phyloP scores from a whole-genome alignment of 2,797 vertebrate species.

The Coluber constrictor region DNA sequence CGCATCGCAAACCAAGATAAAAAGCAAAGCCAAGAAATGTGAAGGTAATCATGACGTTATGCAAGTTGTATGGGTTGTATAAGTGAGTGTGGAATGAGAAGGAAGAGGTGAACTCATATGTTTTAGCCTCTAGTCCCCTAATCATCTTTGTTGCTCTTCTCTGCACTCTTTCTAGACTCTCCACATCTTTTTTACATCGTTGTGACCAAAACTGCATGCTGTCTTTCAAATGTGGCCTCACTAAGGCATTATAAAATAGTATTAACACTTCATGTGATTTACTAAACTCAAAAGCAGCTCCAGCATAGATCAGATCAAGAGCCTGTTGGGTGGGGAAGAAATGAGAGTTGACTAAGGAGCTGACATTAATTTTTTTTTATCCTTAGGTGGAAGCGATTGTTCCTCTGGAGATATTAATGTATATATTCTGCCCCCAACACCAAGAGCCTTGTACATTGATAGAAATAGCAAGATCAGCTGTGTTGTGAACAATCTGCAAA shows the following conservation, averaged over 20 bases:
- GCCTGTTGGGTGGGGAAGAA: not conserved
- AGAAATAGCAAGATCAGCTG: slow-evolving; percentile 41
- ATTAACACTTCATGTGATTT: no score
- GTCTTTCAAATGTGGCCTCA: no score
- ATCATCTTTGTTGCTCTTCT: no score
- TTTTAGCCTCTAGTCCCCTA: no score
- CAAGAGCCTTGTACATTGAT: slow-evolving; percentile 42
- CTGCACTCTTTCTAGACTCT: no score
- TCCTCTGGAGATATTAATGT: not conserved
- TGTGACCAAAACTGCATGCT: no score
- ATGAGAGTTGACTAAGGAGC: not conserved
- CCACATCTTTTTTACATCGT: no score
- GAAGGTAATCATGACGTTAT: slow-evolving; percentile 28
- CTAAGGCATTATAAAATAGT: no score
- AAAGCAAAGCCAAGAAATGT: slow-evolving; percentile 25
- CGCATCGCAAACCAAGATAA: accelerated
- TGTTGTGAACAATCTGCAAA: slow-evolving; percentile 50
- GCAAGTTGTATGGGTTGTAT: not conserved
- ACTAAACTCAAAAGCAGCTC: no score
- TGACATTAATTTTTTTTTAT: not conserved
- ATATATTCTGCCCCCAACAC: slow-evolving; percentile 34
- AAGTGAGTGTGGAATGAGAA: not conserved
- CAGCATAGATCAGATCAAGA: no score
- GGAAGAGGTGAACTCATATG: not conserved
- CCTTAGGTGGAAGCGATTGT: not conserved